phyloP scores from a whole-genome alignment of 2,113 vertebrate genomes.

The Larimichthys polyactis region DNA sequence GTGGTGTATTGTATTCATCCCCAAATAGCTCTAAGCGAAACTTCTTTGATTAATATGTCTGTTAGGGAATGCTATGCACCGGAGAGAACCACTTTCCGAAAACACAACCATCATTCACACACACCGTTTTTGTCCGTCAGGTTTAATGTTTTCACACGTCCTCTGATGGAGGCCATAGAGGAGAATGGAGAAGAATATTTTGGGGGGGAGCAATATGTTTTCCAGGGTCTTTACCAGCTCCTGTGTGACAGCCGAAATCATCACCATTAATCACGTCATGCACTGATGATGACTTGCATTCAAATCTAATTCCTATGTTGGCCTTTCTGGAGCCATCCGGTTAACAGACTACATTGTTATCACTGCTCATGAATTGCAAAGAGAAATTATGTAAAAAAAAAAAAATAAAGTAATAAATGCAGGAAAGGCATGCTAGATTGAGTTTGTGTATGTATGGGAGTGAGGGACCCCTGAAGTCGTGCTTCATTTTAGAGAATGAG shows the following conservation, averaged over 20 bases:
- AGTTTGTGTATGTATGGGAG: background rate
- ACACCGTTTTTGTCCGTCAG: slow-evolving; percentile 67
- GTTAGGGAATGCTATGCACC: slow-evolving; percentile 61
- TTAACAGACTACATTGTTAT: slow-evolving; percentile 28
- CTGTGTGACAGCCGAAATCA: slow-evolving; percentile 48
- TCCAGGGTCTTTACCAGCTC: slow-evolving; percentile 40
- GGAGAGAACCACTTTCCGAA: slow-evolving; percentile 61
- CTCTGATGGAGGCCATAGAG: slow-evolving; percentile 49
- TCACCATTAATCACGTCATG: slow-evolving; percentile 50
- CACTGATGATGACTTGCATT: slow-evolving; percentile 42
- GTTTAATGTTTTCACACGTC: slow-evolving; percentile 59
- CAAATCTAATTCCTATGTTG: slow-evolving; percentile 25
- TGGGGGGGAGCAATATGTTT: slow-evolving; percentile 39
- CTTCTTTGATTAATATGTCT: slow-evolving; percentile 78
- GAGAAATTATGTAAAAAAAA: background rate
- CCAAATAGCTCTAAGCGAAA: slow-evolving; percentile 76
- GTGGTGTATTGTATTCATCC: slow-evolving; percentile 69
- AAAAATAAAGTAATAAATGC: background rate
- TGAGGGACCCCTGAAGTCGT: slow-evolving; percentile 21
- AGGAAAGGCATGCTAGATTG: background rate
- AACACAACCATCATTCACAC: slow-evolving; percentile 61
- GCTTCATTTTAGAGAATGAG: slow-evolving; percentile 47
- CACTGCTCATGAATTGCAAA: background rate
- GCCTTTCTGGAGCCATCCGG: slow-evolving; percentile 27
- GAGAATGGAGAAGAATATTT: slow-evolving; percentile 44